Conservation (phyloP, 2,888 invertebrate genomes). For the Anthophora plumipes region DNA sequence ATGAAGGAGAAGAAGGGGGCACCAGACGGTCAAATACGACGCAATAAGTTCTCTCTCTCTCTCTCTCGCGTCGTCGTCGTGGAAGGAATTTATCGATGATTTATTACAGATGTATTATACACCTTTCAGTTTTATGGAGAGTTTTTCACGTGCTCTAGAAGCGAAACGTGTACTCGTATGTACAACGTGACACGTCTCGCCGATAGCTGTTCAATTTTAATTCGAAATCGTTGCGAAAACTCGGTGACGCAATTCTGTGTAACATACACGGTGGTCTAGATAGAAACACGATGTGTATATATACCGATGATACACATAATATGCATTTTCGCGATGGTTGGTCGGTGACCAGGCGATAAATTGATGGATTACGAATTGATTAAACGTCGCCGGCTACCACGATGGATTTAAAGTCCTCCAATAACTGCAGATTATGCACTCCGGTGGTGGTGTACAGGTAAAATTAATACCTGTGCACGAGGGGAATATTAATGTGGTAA, state of each 20-base stretch:
- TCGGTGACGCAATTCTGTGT: neutral
- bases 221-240: neutral
- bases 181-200: neutral
- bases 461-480: conserved; percentile 12
- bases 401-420: conserved; percentile 23
- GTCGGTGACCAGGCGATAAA: neutral
- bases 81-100: conserved; percentile 18
- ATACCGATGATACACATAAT: too few relatives aligned
- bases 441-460: neutral
- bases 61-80: neutral
- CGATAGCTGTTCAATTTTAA: neutral
- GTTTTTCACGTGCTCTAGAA: neutral
- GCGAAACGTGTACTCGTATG: too few relatives aligned
- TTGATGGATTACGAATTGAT: conserved; percentile 48
- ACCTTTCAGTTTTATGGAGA: neutral
- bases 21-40: conserved; percentile 17
- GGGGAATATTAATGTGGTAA: conserved; percentile 4
- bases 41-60: conserved; percentile 18
- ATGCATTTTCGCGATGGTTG: neutral
- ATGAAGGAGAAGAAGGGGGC: conserved; percentile 19
- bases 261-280: neutral
- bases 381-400: conserved; percentile 25
- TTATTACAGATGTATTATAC: neutral
- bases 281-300: too few relatives aligned
- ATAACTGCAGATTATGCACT: conserved; percentile 27